Evolutionary conservation across 1,140 invertebrate species (phyloP).

Genomic region (Pachypsylla venusta): DNA sequence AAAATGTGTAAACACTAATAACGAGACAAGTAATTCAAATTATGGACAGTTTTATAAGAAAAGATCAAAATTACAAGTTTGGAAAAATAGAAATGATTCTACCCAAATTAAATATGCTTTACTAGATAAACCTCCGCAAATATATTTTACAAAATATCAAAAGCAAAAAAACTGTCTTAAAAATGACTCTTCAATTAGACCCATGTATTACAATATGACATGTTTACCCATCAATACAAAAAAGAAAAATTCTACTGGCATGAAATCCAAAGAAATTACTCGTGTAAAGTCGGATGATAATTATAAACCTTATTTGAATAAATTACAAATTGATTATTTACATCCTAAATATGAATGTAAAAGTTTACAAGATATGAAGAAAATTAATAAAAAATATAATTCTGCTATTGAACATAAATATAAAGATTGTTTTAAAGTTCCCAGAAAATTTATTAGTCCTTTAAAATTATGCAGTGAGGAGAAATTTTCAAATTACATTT

Average conservation of each 20-base stretch:
- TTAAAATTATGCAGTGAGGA: slow-evolving; percentile 2
- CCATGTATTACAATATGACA: neutral
- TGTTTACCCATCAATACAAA: too few relatives aligned
- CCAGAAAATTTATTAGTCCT: neutral
- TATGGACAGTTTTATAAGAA: too few relatives aligned
- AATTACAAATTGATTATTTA: neutral
- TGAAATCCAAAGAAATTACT: neutral
- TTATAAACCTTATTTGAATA: neutral
- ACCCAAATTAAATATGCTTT: neutral
- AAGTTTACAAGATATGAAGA: neutral
- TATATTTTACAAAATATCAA: neutral
- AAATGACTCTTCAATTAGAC: neutral
- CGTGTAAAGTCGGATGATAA: neutral
- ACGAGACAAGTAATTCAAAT: too few relatives aligned
- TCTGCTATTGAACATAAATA: neutral
- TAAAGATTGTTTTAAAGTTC: neutral
- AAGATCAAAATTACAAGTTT: too few relatives aligned
- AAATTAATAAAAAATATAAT: slow-evolving; percentile 1
- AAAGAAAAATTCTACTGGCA: neutral
- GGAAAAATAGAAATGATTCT: neutral
- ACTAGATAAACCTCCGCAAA: neutral
- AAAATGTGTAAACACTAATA: too few relatives aligned
- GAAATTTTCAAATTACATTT: neutral
- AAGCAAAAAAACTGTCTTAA: neutral
- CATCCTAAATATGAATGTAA: neutral